These are phyloP conservation scores for Littorina saxatilis DNA, from an alignment of 1,140 invertebrate species.

Conservation along the genomic window DNA sequence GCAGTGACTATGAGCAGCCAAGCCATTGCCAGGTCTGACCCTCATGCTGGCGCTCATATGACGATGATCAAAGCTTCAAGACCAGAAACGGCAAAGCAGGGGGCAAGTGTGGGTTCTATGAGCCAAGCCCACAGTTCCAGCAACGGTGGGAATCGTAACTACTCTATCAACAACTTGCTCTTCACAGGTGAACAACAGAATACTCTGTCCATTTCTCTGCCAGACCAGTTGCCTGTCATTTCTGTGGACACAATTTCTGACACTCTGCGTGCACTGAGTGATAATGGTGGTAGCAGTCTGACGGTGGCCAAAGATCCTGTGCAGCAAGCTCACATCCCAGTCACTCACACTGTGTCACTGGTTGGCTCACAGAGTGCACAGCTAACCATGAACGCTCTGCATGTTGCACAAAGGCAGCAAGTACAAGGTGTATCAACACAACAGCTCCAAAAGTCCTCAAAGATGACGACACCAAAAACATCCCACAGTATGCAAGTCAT, in stretches of 20 bases:
- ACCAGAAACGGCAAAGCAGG: neutral
- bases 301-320: too few relatives aligned
- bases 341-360: too few relatives aligned
- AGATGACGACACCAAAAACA: too few relatives aligned
- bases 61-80: neutral
- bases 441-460: too few relatives aligned
- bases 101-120: neutral
- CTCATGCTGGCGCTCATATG: too few relatives aligned
- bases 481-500: too few relatives aligned
- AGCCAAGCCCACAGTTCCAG: neutral
- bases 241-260: constrained; percentile 31
- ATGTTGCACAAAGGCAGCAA: neutral
- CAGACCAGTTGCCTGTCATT: constrained; percentile 30
- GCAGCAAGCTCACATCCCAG: too few relatives aligned
- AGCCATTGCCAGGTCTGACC: too few relatives aligned
- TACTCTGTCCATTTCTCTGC: constrained; percentile 27
- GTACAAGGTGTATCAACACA: too few relatives aligned
- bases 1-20: too few relatives aligned
- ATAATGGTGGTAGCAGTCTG: neutral
- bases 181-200: constrained; percentile 31
- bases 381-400: neutral
- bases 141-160: constrained; percentile 20
- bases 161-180: constrained; percentile 34
- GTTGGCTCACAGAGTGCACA: neutral
- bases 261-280: constrained; percentile 27